Percentiles rank a stretch among this genome's conserved stretches.
These are phyloP conservation scores for Stylophora pistillata DNA, from an alignment of 64 coral and sea anemone genomes.

Conservation along the genomic window DNA sequence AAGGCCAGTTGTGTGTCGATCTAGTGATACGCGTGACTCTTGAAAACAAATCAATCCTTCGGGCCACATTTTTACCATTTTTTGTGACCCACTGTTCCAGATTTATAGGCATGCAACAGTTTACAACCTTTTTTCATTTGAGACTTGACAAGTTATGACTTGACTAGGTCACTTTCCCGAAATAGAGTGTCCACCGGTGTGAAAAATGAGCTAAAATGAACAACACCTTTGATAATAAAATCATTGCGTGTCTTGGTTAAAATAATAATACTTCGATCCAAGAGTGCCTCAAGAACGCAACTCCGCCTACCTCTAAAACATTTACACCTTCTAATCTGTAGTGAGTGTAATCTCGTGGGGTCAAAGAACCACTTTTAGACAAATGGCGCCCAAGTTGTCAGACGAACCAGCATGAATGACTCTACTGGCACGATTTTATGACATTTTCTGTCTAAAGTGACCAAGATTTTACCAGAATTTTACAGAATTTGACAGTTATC, in stretches of 20 bases:
- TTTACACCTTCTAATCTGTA: constrained; percentile 39
- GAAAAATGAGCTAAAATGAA: not conserved
- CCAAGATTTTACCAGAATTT: not conserved
- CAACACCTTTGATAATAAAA: not conserved
- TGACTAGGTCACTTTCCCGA: not conserved
- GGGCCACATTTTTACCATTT: not conserved
- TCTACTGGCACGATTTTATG: not conserved
- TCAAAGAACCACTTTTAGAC: constrained; percentile 18
- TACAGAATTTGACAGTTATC: not conserved
- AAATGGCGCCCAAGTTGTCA: constrained; percentile 45
- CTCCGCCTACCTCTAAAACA: constrained; percentile 38
- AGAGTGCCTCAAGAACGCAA: constrained; percentile 17
- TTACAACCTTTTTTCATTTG: not conserved
- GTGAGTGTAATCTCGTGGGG: constrained; percentile 33
- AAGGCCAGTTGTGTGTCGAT: not conserved
- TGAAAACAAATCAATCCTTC: not conserved
- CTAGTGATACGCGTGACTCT: not conserved
- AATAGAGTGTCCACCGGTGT: not conserved
- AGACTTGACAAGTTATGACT: not conserved
- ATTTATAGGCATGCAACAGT: not conserved
- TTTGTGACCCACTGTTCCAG: not conserved
- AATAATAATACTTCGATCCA: constrained; percentile 16
- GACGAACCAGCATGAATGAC: constrained; percentile 36
- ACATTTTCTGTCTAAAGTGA: not conserved
- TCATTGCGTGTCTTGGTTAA: constrained; percentile 14